Conservation (phyloP, 2,797 vertebrate genomes). For the Alca torda region DNA sequence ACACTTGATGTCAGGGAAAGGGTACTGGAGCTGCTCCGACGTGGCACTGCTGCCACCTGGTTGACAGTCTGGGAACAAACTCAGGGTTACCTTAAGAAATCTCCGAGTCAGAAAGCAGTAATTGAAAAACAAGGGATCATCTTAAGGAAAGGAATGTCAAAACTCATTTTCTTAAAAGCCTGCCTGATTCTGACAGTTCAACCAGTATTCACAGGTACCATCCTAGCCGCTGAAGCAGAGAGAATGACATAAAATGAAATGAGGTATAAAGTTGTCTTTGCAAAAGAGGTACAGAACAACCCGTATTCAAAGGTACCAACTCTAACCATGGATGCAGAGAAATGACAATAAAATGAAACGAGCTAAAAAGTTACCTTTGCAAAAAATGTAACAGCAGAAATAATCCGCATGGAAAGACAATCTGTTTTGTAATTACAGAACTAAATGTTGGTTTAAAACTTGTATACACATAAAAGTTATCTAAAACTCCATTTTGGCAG, state of each 20-base stretch:
- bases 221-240: neutral
- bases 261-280: neutral
- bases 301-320: neutral
- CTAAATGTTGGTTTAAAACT: neutral
- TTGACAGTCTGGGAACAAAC: conserved; percentile 66
- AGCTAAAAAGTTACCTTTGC: neutral
- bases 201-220: neutral
- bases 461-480: neutral
- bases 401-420: neutral
- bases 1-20: conserved; percentile 77
- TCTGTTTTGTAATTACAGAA: neutral
- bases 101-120: neutral
- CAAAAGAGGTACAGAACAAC: neutral
- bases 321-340: neutral
- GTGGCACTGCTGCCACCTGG: conserved; percentile 93
- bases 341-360: neutral
- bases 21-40: conserved; percentile 31
- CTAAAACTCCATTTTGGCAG: neutral
- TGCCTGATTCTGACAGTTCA: conserved; percentile 26
- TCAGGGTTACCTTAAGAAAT: neutral
- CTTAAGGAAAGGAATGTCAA: conserved; percentile 41
- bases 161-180: conserved; percentile 57
- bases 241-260: neutral
- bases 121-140: conserved; percentile 42
- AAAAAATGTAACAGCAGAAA: neutral